Evolutionary conservation across 1,140 invertebrate genomes (phyloP).

Genomic region (Drosophila fuyamai): DNA sequence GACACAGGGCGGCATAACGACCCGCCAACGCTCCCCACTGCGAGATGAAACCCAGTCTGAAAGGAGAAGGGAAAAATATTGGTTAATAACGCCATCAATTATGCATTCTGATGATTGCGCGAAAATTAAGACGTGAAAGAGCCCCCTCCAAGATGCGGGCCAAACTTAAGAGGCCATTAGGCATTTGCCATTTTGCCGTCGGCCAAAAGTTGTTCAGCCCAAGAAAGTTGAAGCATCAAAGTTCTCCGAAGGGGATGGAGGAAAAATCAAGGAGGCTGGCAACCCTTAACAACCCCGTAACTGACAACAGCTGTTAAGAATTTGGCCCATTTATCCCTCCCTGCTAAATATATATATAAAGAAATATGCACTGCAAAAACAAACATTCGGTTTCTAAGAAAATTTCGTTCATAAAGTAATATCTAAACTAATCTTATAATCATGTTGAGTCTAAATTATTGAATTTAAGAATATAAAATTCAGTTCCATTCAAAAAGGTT

Average conservation of each 20-base stretch:
- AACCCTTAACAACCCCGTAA: slow-evolving; percentile 77
- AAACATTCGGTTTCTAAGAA: not conserved
- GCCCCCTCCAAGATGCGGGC: slow-evolving; percentile 17
- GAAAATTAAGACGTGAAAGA: slow-evolving; percentile 26
- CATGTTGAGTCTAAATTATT: too few species aligned
- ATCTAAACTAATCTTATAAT: too few species aligned
- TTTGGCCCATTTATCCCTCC: slow-evolving; percentile 41
- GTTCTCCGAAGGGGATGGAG: slow-evolving; percentile 7
- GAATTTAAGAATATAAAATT: too few species aligned
- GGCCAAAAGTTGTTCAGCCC: slow-evolving; percentile 46
- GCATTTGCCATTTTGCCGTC: slow-evolving; percentile 55
- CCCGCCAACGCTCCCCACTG: slow-evolving; percentile 90
- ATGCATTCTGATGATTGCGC: slow-evolving; percentile 56
- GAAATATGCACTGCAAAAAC: not conserved
- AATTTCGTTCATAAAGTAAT: not conserved
- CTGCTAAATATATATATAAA: slow-evolving; percentile 7
- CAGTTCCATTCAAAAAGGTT: too few species aligned
- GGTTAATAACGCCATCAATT: slow-evolving; percentile 65
- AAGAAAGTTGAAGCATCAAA: slow-evolving; percentile 54
- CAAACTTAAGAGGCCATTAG: slow-evolving; percentile 47
- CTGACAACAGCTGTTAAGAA: slow-evolving; percentile 75
- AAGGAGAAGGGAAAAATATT: slow-evolving; percentile 60
- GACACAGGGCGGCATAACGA: slow-evolving; percentile 88
- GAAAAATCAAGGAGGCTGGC: slow-evolving; percentile 23
- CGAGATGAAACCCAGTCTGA: slow-evolving; percentile 92